phyloP scores from a whole-genome alignment of 1,140 invertebrate genomes.

The Platyscapa corneri region DNA sequence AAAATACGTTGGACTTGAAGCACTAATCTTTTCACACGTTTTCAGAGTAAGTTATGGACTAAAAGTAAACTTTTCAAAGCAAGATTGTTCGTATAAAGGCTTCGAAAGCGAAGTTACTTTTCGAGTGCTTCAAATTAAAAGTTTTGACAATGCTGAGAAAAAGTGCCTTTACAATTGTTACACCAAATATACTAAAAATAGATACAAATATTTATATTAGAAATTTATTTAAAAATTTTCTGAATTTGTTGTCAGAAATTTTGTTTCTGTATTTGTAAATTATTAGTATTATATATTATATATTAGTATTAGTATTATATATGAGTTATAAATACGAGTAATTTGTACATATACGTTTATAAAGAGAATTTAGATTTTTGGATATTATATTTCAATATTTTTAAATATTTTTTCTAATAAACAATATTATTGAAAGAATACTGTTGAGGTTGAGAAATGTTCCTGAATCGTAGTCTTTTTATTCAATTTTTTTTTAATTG shows the following conservation, averaged over 20 bases:
- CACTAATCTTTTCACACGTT: not conserved
- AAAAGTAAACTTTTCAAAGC: slow-evolving; percentile 13
- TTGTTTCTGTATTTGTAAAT: not conserved
- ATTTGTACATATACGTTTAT: no score
- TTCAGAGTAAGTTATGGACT: slow-evolving; percentile 13
- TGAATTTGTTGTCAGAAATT: not conserved
- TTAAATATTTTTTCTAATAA: no score
- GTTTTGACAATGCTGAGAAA: not conserved
- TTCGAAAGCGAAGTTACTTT: not conserved
- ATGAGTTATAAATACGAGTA: no score
- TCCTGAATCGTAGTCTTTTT: no score
- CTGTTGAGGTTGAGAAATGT: no score
- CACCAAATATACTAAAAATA: not conserved
- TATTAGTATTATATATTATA: no score
- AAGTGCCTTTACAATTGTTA: not conserved
- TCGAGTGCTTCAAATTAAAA: not conserved
- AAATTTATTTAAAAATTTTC: not conserved
- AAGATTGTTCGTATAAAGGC: not conserved
- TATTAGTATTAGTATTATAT: no score
- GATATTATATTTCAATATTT: no score
- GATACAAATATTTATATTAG: not conserved
- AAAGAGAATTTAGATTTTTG: no score
- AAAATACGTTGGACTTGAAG: slow-evolving; percentile 10
- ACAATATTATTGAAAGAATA: no score
- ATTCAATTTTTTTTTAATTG: no score